phyloP scores from a whole-genome alignment of 2,888 invertebrate genomes.

The Melitaea athalia region DNA sequence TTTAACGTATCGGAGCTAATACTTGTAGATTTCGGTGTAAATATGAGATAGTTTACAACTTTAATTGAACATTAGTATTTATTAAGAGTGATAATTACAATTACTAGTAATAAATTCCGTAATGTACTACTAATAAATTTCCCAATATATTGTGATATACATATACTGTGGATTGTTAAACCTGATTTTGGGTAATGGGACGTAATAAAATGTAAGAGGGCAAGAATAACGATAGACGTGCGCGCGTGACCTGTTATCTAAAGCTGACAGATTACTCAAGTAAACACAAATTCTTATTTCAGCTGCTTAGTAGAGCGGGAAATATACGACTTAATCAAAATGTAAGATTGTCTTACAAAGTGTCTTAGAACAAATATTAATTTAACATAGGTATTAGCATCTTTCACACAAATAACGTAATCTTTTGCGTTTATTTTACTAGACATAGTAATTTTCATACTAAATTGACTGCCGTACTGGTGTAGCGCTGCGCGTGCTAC shows the following conservation, averaged over 20 bases:
- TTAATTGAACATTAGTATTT: no score
- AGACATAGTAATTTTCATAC: no score
- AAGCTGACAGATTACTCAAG: slow-evolving; percentile 49
- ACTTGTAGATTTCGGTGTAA: no score
- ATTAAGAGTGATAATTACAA: neutral
- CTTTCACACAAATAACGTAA: no score
- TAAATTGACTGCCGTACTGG: no score
- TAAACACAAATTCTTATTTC: slow-evolving; percentile 39
- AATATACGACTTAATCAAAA: slow-evolving; percentile 13
- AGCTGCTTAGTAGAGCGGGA: slow-evolving; percentile 10
- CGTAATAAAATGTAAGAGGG: slow-evolving; percentile 79
- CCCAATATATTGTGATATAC: neutral
- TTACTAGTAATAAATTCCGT: neutral
- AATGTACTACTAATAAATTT: neutral
- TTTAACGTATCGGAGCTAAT: no score
- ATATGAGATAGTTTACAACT: no score
- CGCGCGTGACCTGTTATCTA: slow-evolving; percentile 74
- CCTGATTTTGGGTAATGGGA: slow-evolving; percentile 66
- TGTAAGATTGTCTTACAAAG: neutral
- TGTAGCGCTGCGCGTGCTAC: no score
- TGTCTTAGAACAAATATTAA: neutral
- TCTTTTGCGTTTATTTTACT: no score
- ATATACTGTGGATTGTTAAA: slow-evolving; percentile 6
- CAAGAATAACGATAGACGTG: slow-evolving; percentile 74
- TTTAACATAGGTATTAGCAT: neutral